Percentiles rank a stretch among this genome's conserved stretches.
These are phyloP conservation scores for Amblyopsis hoosieri DNA, from an alignment of 2,797 vertebrate species.

Conservation along the genomic window DNA sequence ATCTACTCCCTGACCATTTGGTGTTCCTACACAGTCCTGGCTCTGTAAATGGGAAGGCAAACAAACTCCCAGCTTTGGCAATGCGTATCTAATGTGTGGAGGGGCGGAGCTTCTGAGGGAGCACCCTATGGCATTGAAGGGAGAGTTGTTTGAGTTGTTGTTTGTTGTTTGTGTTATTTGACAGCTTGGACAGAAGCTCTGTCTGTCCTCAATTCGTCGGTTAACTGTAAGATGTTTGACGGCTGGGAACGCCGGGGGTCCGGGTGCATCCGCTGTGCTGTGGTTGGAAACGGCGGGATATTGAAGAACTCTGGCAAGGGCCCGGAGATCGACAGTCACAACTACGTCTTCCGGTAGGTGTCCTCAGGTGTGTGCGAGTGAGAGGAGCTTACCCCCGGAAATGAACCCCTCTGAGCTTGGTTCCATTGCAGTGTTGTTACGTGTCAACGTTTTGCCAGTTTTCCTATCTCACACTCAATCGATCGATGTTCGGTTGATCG, in stretches of 20 bases:
- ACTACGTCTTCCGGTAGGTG: slow-evolving; percentile 84
- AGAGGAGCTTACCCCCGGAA: neutral
- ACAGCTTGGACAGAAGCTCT: slow-evolving; percentile 72
- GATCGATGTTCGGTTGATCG: no score
- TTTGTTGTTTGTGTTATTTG: neutral
- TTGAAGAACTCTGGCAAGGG: slow-evolving; percentile 77
- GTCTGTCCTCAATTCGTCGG: slow-evolving; percentile 70
- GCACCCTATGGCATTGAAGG: no score
- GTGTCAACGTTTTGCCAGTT: no score
- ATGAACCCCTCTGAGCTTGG: no score
- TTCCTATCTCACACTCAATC: no score
- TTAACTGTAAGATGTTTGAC: slow-evolving; percentile 73
- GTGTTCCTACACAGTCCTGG: no score
- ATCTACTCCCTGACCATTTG: no score
- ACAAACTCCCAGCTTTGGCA: no score
- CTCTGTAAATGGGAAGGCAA: no score
- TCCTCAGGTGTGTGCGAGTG: neutral
- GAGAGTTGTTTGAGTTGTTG: neutral
- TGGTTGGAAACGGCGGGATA: slow-evolving; percentile 84
- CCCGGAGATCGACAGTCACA: slow-evolving; percentile 79
- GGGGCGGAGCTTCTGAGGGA: no score
- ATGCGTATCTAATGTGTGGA: no score
- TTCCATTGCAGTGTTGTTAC: no score
- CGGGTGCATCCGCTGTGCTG: slow-evolving; percentile 77
- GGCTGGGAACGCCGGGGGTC: slow-evolving; percentile 62